Conservation (phyloP, 2,888 invertebrate species). For the Chesias legatella region DNA sequence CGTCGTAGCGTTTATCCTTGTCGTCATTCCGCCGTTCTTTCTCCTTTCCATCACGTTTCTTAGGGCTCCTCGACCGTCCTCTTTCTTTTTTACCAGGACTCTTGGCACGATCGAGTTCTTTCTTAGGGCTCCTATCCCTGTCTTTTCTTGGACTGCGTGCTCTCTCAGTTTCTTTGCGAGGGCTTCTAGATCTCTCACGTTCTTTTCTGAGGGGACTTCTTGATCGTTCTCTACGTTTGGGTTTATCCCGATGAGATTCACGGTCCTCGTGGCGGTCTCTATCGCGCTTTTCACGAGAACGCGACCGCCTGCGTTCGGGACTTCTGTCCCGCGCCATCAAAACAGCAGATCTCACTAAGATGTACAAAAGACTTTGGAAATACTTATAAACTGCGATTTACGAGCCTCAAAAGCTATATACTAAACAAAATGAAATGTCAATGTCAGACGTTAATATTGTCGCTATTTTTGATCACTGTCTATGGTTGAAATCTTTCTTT, state of each 20-base stretch:
- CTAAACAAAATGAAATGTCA: too few species aligned
- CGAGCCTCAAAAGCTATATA: too few species aligned
- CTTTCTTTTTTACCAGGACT: constrained; percentile 54
- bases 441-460: too few species aligned
- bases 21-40: constrained; percentile 49
- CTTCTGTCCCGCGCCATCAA: constrained; percentile 65
- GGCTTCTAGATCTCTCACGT: constrained; percentile 54
- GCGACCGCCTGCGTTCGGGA: constrained; percentile 66
- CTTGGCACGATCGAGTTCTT: constrained; percentile 31
- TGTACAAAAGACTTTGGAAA: too few species aligned
- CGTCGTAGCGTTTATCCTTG: constrained; percentile 54
- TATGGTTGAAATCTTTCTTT: too few species aligned
- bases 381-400: too few species aligned
- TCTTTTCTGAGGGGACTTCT: constrained; percentile 58
- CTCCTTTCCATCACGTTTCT: constrained; percentile 65
- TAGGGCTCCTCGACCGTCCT: constrained; percentile 59
- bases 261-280: constrained; percentile 68
- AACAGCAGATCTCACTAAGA: too few species aligned
- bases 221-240: constrained; percentile 62
- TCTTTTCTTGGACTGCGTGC: constrained; percentile 30
- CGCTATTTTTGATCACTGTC: too few species aligned
- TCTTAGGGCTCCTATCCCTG: constrained; percentile 31
- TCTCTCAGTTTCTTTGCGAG: constrained; percentile 50
- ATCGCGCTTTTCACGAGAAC: constrained; percentile 67
- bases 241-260: constrained; percentile 63